phyloP scores from a whole-genome alignment of 2,888 invertebrate genomes.

The Scaeva pyrastri region DNA sequence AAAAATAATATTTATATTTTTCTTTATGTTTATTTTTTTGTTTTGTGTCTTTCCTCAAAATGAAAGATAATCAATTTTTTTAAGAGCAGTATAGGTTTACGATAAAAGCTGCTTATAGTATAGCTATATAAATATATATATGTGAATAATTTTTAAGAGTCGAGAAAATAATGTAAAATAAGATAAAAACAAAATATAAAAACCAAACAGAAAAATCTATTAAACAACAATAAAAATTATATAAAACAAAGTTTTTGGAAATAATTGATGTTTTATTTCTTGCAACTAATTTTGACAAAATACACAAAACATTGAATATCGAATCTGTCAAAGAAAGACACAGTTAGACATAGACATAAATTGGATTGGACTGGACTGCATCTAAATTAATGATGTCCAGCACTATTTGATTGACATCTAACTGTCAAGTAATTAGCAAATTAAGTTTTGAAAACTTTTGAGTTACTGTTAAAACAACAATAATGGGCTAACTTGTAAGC shows the following conservation, averaged over 20 bases:
- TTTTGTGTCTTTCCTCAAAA: background rate
- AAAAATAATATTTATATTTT: slow-evolving; percentile 43
- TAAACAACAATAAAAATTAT: slow-evolving; percentile 62
- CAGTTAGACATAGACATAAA: too few species aligned
- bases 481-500: too few species aligned
- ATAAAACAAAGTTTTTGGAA: slow-evolving; percentile 46
- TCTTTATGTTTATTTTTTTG: slow-evolving; percentile 8
- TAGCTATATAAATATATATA: too few species aligned
- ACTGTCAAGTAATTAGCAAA: too few species aligned
- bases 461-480: too few species aligned
- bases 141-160: slow-evolving; percentile 68
- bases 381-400: too few species aligned
- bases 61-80: background rate
- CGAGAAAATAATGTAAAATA: slow-evolving; percentile 54
- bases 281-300: background rate
- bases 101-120: slow-evolving; percentile 35
- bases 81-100: slow-evolving; percentile 20
- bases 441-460: too few species aligned
- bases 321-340: too few species aligned
- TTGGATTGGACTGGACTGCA: too few species aligned
- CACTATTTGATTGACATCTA: too few species aligned
- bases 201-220: slow-evolving; percentile 46
- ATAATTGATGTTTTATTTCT: slow-evolving; percentile 12
- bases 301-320: background rate
- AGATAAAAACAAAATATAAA: slow-evolving; percentile 42